phyloP scores from a whole-genome alignment of 2,888 invertebrate species.

The Eupithecia inturbata region DNA sequence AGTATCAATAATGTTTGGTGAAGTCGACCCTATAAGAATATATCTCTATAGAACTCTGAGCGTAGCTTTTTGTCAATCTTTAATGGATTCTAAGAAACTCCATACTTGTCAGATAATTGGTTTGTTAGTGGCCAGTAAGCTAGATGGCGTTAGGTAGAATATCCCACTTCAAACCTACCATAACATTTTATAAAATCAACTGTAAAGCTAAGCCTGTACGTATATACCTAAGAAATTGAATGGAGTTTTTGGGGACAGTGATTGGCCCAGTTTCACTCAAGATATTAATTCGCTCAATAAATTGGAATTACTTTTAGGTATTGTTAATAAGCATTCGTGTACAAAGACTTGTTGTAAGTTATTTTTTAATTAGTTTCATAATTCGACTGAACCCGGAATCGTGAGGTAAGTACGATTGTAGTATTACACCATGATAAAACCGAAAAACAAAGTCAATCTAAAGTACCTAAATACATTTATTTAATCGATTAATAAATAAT shows the following conservation, averaged over 20 bases:
- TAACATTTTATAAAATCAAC: too few species aligned
- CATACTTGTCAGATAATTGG: background rate
- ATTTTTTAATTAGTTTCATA: conserved; percentile 36
- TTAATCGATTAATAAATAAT: conserved; percentile 36
- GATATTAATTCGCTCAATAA: too few species aligned
- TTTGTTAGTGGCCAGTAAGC: background rate
- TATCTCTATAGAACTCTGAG: too few species aligned
- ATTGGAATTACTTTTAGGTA: too few species aligned
- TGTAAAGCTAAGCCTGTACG: too few species aligned
- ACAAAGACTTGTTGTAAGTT: conserved; percentile 45
- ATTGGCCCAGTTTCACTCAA: too few species aligned
- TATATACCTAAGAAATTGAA: too few species aligned
- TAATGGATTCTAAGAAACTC: background rate
- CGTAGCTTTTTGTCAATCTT: background rate
- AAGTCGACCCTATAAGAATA: too few species aligned
- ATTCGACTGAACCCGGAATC: conserved; percentile 40
- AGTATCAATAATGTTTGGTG: too few species aligned
- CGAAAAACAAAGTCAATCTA: conserved; percentile 28
- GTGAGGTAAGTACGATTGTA: conserved; percentile 11
- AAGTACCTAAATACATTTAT: conserved; percentile 38
- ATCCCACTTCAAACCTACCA: too few species aligned
- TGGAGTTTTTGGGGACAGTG: background rate
- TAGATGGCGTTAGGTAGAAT: background rate
- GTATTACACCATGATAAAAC: conserved; percentile 30
- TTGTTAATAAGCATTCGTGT: conserved; percentile 22